Evolutionary conservation across 2,113 vertebrate species (phyloP).

Genomic region (Benitochromis conjunctus): DNA sequence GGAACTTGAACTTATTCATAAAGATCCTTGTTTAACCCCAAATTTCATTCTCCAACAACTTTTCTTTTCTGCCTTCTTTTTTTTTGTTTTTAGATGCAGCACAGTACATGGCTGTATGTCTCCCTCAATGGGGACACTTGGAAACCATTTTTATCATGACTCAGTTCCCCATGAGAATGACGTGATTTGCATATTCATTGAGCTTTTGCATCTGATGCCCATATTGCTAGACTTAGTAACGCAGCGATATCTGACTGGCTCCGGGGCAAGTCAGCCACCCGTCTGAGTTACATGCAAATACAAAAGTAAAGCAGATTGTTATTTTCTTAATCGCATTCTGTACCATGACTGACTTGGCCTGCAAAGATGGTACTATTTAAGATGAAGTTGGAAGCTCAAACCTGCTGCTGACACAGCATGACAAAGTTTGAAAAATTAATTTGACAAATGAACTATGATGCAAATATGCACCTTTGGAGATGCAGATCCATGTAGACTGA

Average conservation of each 20-base stretch:
- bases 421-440: constrained; percentile 39
- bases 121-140: not conserved
- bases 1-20: not conserved
- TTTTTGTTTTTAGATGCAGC: not conserved
- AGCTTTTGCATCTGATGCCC: constrained; percentile 19
- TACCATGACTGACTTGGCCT: constrained; percentile 20
- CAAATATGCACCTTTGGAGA: constrained; percentile 50
- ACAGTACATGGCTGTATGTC: not conserved
- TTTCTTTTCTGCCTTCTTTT: not conserved
- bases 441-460: constrained; percentile 60
- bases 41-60: not conserved
- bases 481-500: constrained; percentile 13
- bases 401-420: constrained; percentile 39
- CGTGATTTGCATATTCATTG: constrained; percentile 47
- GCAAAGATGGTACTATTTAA: not conserved
- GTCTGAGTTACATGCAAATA: constrained; percentile 70
- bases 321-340: constrained; percentile 37
- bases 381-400: not conserved
- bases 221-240: constrained; percentile 23
- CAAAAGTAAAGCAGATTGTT: not conserved
- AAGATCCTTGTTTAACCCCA: not conserved
- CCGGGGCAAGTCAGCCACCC: constrained; percentile 30
- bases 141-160: constrained; percentile 10
- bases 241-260: constrained; percentile 41
- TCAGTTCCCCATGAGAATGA: constrained; percentile 17